Conservation (phyloP, 2,888 invertebrate genomes). For the Troides oblongomaculatus region DNA sequence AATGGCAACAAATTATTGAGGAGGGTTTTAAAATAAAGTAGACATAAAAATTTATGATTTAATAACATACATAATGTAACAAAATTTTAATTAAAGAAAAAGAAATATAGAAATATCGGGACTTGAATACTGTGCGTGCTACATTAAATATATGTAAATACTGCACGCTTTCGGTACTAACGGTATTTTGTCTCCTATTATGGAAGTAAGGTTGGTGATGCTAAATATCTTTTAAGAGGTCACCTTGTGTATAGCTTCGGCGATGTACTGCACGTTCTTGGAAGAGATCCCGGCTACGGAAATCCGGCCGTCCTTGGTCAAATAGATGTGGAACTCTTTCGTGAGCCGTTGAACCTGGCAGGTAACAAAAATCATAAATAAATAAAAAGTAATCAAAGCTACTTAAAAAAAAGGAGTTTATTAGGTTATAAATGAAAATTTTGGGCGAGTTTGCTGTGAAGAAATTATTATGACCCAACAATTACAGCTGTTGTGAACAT, state of each 20-base stretch:
- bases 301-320: conserved; percentile 98
- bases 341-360: conserved; percentile 90
- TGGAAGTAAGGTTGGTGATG: conserved; percentile 35
- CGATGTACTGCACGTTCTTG: conserved; percentile 96
- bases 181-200: conserved; percentile 25
- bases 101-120: background rate
- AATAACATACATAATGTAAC: conserved; percentile 23
- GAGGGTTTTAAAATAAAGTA: conserved; percentile 14
- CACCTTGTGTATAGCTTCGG: conserved; percentile 95
- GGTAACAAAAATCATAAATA: background rate
- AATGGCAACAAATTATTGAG: conserved; percentile 10
- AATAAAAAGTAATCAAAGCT: background rate
- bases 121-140: too few species aligned
- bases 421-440: too few species aligned
- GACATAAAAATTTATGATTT: conserved; percentile 34
- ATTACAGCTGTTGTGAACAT: too few species aligned
- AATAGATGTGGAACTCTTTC: conserved; percentile 94
- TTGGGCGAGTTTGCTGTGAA: too few species aligned
- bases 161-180: conserved; percentile 47
- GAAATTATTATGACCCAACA: too few species aligned
- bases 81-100: conserved; percentile 24
- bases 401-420: background rate
- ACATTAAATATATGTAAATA: conserved; percentile 45
- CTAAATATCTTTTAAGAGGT: conserved; percentile 82
- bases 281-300: conserved; percentile 98